A percentile compares a stretch with the other conserved stretches of the same genome.
Conservation (phyloP, 2,888 invertebrate species). For the Arge pagana region DNA sequence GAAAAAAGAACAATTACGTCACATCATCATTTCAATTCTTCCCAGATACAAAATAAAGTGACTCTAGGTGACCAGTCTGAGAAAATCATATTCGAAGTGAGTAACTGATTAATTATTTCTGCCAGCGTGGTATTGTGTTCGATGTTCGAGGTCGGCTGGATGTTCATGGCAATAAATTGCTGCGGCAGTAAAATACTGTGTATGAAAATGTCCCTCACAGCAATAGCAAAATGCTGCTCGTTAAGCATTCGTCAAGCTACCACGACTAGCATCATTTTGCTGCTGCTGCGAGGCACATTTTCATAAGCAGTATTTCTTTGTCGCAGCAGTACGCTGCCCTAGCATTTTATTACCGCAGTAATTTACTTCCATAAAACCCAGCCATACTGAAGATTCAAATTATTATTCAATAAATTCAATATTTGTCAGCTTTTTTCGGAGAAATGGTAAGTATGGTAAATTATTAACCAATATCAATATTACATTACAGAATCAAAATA, state of each 20-base stretch:
- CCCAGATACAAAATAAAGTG: background rate
- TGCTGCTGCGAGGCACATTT: background rate
- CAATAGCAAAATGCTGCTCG: too few species aligned
- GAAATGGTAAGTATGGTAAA: background rate
- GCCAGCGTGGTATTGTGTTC: background rate
- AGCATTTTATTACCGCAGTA: too few species aligned
- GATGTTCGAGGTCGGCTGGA: background rate
- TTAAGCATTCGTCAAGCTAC: background rate
- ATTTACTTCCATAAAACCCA: too few species aligned
- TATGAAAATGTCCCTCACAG: background rate
- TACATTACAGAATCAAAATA: background rate
- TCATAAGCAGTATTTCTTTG: too few species aligned
- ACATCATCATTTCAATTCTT: background rate
- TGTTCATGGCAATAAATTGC: slow-evolving; percentile 1
- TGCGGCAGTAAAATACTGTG: slow-evolving; percentile 1
- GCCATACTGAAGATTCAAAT: too few species aligned
- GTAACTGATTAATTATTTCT: background rate
- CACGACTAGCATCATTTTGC: background rate
- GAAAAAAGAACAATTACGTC: background rate
- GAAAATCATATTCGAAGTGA: slow-evolving; percentile 1
- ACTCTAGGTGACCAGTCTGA: background rate
- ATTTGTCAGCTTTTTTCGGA: background rate
- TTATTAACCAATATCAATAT: background rate
- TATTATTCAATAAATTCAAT: too few species aligned
- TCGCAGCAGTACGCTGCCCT: too few species aligned